phyloP scores from a whole-genome alignment of 1,140 invertebrate species.

The Heliconius hewitsoni region DNA sequence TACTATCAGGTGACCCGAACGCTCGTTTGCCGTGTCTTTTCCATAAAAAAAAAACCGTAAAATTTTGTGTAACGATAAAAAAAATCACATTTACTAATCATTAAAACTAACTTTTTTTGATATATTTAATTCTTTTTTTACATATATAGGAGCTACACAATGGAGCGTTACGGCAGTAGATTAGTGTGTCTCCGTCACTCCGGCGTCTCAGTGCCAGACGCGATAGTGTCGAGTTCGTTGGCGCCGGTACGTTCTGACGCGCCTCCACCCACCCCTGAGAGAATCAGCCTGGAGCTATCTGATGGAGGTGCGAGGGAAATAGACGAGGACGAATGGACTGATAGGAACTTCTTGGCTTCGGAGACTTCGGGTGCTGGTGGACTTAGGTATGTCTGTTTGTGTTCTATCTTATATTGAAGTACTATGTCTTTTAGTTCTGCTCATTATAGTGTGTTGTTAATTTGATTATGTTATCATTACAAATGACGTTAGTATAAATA shows the following conservation, averaged over 20 bases:
- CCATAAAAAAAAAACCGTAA: too few relatives aligned
- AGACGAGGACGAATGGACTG: conserved; percentile 96
- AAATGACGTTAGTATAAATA: too few relatives aligned
- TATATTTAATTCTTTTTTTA: too few relatives aligned
- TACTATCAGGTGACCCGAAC: too few relatives aligned
- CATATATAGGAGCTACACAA: conserved; percentile 59
- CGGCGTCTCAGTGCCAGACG: conserved; percentile 48
- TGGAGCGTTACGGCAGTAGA: conserved; percentile 65
- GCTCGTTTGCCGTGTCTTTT: too few relatives aligned
- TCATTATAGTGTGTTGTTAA: too few relatives aligned
- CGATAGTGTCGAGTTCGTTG: conserved; percentile 23
- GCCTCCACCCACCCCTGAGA: conserved; percentile 83
- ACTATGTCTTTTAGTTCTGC: neutral
- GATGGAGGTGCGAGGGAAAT: conserved; percentile 88
- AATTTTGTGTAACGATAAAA: too few relatives aligned
- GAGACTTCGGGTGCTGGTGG: conserved; percentile 88
- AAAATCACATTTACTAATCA: too few relatives aligned
- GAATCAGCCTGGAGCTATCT: conserved; percentile 86
- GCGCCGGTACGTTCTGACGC: conserved; percentile 11
- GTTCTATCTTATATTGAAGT: neutral
- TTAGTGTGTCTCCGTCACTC: conserved; percentile 66
- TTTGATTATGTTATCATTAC: too few relatives aligned
- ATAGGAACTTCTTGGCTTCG: conserved; percentile 89
- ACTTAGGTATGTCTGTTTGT: conserved; percentile 61
- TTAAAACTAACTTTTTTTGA: too few relatives aligned